These are phyloP conservation scores for Eulemur albifrons DNA, from an alignment of 2,797 vertebrate genomes.

Conservation along the genomic window DNA sequence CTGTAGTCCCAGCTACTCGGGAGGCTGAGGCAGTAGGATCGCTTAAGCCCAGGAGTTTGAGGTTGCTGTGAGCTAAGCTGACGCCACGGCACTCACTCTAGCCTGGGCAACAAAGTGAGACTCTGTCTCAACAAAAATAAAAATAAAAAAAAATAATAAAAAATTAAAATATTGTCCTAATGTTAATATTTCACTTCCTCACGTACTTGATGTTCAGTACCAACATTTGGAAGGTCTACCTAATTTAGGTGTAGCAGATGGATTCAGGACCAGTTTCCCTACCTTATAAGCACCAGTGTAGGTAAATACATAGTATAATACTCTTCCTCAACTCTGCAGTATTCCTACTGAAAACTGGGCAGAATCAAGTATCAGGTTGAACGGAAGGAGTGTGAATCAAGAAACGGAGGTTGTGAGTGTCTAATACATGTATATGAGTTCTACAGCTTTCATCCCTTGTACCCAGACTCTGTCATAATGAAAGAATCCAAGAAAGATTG, in stretches of 20 bases:
- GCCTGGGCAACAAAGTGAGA: no score
- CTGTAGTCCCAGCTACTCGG: no score
- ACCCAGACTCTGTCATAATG: background rate
- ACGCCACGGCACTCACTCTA: no score
- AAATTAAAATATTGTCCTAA: background rate
- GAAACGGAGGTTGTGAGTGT: background rate
- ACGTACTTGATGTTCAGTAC: background rate
- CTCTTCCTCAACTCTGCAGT: background rate
- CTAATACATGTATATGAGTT: background rate
- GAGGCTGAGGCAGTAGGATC: no score
- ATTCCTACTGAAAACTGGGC: background rate
- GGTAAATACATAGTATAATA: background rate
- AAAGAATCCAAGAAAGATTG: background rate
- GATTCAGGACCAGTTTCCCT: background rate
- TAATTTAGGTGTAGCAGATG: background rate
- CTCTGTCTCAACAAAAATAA: no score
- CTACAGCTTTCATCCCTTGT: background rate
- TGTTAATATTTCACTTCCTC: background rate
- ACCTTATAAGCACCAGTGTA: background rate
- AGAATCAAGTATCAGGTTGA: background rate
- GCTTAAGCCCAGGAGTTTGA: no score
- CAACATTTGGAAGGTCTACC: background rate
- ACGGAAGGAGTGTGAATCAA: background rate
- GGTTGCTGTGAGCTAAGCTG: no score
- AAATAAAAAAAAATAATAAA: background rate